Conservation (phyloP, 1,140 invertebrate genomes). For the Drosophila rufa region DNA sequence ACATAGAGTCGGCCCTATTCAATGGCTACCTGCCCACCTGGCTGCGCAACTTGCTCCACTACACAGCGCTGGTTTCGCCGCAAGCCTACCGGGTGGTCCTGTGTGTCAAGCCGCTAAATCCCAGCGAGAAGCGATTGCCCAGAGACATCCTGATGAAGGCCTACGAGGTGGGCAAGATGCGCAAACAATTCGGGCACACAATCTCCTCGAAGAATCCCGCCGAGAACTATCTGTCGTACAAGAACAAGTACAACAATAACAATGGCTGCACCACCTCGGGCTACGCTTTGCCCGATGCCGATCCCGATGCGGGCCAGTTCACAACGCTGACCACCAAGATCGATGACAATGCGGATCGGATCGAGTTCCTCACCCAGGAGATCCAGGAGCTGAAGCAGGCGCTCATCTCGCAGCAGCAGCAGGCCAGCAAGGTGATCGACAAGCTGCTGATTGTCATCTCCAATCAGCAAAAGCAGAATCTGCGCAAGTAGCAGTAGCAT, state of each 20-base stretch:
- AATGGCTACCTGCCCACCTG: conserved; percentile 90
- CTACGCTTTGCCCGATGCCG: conserved; percentile 85
- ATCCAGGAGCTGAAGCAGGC: conserved; percentile 88
- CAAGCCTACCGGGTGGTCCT: conserved; percentile 91
- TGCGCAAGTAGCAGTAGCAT: conserved; percentile 76
- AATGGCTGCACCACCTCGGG: conserved; percentile 86
- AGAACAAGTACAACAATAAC: conserved; percentile 88
- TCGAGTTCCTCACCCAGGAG: conserved; percentile 87
- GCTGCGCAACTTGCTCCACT: conserved; percentile 89
- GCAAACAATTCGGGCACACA: conserved; percentile 89
- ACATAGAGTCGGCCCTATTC: conserved; percentile 90
- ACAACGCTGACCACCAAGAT: conserved; percentile 87
- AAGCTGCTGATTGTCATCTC: conserved; percentile 84
- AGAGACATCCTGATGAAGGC: conserved; percentile 91
- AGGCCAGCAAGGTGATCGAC: conserved; percentile 84
- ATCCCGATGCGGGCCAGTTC: conserved; percentile 83
- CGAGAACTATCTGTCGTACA: conserved; percentile 87
- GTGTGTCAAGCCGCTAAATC: conserved; percentile 92
- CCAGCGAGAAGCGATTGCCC: conserved; percentile 91
- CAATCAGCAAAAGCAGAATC: conserved; percentile 83
- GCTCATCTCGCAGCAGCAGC: conserved; percentile 85
- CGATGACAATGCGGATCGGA: conserved; percentile 88
- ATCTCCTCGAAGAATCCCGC: conserved; percentile 88
- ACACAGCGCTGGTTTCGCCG: conserved; percentile 90
- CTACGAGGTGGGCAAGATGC: conserved; percentile 90